Evolutionary conservation across 2,888 invertebrate genomes (phyloP), one percentile per base, ranked within the genome.

Genomic region (Girardia tigrina): DNA sequence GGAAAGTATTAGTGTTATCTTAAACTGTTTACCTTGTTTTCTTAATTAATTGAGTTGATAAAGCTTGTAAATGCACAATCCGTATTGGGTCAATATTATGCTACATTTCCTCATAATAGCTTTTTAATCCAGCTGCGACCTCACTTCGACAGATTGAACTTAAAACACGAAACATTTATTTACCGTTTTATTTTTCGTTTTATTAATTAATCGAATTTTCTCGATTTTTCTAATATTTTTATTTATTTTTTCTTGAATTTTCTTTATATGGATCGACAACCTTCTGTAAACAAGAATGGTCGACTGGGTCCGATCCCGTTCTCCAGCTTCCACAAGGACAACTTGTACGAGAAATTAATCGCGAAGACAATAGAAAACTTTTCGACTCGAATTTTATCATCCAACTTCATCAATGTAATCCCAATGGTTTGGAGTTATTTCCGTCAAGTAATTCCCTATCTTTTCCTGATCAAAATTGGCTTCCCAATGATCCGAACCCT

Each of bases 1-100:
- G 56, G 56, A 56, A 56, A 56, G n/a, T 56, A 56, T 56, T 56
- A 16, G 56, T 56, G 56, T 56, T 56, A 56, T 56, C 56, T 56
- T 56, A 56, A 56, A 56, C 56, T 56, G 56, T 56, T 56, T 56
- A 56, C 56, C 56, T 56, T 56, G 56, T 56, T 20, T 56, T 16
- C 56, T 8, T 56, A 56, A 56, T 56, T 56, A 56, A 56, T 56
- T 56, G 56, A 56, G 56, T 56, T 23, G 56, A 56, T 56, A 56
- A 56, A 23, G 20, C 56, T 8, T n/a, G 4, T 56, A 56, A 56
- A 56, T 4, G 56, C 56, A 16, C 56, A 56, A 8, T 56, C 56
- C 6, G 23, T 56, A 4, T 56, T 20, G 56, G 56, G 56, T 56
- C 56, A 56, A 56, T 56, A 56, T 56, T 56, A 20, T 56, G 56